A percentile compares a stretch with the other conserved stretches of the same genome.
Evolutionary conservation across 2,797 vertebrate genomes (phyloP).

Genomic region (Mycteria americana): DNA sequence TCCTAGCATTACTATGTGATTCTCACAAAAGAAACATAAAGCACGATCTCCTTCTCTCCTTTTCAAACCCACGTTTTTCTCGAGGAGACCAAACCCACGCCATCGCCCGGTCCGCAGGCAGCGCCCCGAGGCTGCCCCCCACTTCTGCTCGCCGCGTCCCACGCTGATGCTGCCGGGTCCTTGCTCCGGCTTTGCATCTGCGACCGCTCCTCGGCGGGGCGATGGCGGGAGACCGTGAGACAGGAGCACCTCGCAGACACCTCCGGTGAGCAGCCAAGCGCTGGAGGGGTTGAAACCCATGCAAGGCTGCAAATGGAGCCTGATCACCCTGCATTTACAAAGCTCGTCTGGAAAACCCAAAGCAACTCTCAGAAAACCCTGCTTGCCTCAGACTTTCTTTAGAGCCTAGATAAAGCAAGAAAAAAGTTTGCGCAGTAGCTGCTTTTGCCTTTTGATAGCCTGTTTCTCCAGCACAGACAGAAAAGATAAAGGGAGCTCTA

Average conservation of each 20-base stretch:
- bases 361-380: background rate
- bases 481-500: conserved; percentile 1
- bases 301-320: background rate
- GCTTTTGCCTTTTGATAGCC: background rate
- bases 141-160: background rate
- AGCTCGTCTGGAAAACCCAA: background rate
- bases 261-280: background rate
- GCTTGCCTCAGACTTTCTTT: background rate
- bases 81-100: background rate
- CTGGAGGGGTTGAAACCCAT: background rate
- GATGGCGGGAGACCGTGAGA: fast-evolving
- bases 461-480: background rate
- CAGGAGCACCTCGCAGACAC: background rate
- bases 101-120: background rate
- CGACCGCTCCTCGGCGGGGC: fast-evolving
- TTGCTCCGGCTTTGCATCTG: fast-evolving
- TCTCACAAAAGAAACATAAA: background rate
- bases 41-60: background rate
- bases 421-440: background rate
- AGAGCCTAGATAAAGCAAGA: background rate
- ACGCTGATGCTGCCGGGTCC: fast-evolving
- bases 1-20: background rate
- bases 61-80: background rate
- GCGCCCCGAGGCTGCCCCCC: fast-evolving
- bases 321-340: background rate